Evolutionary conservation across 1,140 invertebrate genomes (phyloP).

Genomic region (Drosophila kanapiae): DNA sequence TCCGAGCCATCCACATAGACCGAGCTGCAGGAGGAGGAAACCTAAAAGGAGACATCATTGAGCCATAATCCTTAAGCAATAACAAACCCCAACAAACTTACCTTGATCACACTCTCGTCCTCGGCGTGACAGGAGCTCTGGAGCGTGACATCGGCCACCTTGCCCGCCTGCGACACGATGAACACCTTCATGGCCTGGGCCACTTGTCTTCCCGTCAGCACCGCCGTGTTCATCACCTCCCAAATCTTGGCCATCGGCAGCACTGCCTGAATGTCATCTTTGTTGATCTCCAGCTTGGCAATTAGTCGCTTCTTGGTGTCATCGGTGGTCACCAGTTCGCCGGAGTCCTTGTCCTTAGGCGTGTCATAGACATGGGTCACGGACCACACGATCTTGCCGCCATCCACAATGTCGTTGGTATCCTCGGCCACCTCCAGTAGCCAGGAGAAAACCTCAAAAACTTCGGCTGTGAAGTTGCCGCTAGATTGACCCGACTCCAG

Average conservation of each 20-base stretch:
- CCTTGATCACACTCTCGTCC: slow-evolving; percentile 98
- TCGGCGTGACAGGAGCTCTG: slow-evolving; percentile 97
- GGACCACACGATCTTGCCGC: slow-evolving; percentile 93
- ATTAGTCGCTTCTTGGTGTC: slow-evolving; percentile 90
- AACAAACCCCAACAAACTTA: neutral
- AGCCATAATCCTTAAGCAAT: neutral
- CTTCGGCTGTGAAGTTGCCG: slow-evolving; percentile 46
- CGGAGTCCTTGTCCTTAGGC: slow-evolving; percentile 86
- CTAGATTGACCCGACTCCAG: slow-evolving; percentile 28
- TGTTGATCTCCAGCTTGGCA: slow-evolving; percentile 94
- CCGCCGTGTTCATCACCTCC: slow-evolving; percentile 98
- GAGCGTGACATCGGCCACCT: slow-evolving; percentile 97
- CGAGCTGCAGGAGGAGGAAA: slow-evolving; percentile 97
- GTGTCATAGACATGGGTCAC: slow-evolving; percentile 90
- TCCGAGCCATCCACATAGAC: slow-evolving; percentile 99
- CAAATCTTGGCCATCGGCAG: slow-evolving; percentile 98
- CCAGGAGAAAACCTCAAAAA: slow-evolving; percentile 94
- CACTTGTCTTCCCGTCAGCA: slow-evolving; percentile 96
- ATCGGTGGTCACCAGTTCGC: slow-evolving; percentile 86
- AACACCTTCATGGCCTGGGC: slow-evolving; percentile 98
- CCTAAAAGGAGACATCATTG: slow-evolving; percentile 86
- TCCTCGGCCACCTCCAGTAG: slow-evolving; percentile 95
- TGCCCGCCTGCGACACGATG: slow-evolving; percentile 96
- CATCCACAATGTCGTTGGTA: slow-evolving; percentile 91
- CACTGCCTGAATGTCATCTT: slow-evolving; percentile 97